Conservation (phyloP, 2,113 vertebrate genomes). For the Macrotis lagotis region DNA sequence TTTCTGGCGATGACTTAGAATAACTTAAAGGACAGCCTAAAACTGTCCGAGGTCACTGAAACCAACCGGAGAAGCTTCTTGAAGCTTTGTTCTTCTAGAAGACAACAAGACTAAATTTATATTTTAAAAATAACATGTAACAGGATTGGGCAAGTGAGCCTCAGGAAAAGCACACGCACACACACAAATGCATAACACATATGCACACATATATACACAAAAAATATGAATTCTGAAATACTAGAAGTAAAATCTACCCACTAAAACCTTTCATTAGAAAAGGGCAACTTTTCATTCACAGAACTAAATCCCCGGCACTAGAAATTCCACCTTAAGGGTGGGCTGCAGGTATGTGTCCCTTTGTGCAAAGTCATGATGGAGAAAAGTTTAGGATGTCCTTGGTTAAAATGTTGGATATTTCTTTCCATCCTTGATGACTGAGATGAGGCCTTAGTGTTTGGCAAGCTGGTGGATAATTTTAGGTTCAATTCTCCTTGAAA, state of each 20-base stretch:
- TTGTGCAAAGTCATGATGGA: background rate
- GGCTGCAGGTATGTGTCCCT: background rate
- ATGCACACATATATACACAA: no score
- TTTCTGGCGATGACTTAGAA: slow-evolving; percentile 49
- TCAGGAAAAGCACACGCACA: background rate
- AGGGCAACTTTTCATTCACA: background rate
- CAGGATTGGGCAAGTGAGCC: background rate
- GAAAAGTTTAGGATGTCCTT: slow-evolving; percentile 6
- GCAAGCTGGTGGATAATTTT: slow-evolving; percentile 12
- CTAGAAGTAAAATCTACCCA: background rate
- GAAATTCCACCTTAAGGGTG: background rate
- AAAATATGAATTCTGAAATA: background rate
- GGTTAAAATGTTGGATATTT: background rate
- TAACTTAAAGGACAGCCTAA: slow-evolving; percentile 26
- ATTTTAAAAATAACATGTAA: background rate
- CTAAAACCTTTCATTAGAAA: no score
- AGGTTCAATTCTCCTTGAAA: slow-evolving; percentile 6
- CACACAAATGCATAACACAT: no score
- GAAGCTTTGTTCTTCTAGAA: background rate
- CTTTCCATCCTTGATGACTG: background rate
- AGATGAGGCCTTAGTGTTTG: background rate
- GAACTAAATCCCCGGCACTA: background rate
- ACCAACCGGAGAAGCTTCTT: background rate
- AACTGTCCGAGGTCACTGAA: background rate
- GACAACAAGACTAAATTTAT: background rate